Percentiles rank a stretch among this genome's conserved stretches.
Evolutionary conservation across 2,888 invertebrate genomes (phyloP).

Genomic region (Leucophenga montana): DNA sequence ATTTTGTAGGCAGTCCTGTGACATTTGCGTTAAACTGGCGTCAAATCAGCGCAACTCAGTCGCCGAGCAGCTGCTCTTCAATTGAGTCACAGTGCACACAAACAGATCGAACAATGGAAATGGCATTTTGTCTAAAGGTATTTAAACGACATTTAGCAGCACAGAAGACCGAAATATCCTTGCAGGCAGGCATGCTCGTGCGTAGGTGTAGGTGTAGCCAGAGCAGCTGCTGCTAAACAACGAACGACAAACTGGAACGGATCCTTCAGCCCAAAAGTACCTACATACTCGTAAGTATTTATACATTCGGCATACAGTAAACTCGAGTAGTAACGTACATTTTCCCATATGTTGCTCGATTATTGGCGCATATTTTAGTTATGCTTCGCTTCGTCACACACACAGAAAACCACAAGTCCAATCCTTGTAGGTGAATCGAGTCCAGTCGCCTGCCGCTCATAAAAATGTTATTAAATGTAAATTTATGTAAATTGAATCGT

Average conservation of each 20-base stretch:
- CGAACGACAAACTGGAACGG: no score
- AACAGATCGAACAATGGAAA: not conserved
- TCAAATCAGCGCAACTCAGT: constrained; percentile 8
- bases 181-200: not conserved
- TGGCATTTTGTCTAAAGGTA: no score
- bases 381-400: not conserved
- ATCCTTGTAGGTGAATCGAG: not conserved
- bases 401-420: not conserved
- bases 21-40: constrained; percentile 14
- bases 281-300: not conserved
- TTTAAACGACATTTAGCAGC: not conserved
- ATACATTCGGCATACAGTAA: no score
- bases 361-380: constrained; percentile 21
- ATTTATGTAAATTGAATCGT: constrained; percentile 8
- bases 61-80: not conserved
- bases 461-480: constrained; percentile 4
- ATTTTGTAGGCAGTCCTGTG: not conserved
- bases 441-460: not conserved
- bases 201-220: not conserved
- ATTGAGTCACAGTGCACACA: not conserved
- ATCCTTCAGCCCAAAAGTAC: no score
- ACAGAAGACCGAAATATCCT: not conserved
- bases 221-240: constrained; percentile 6
- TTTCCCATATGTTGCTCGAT: constrained; percentile 11
- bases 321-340: constrained; percentile 6